Base-by-base conservation (phyloP, 2,888 invertebrate genomes). In the Heliconius erato region DNA sequence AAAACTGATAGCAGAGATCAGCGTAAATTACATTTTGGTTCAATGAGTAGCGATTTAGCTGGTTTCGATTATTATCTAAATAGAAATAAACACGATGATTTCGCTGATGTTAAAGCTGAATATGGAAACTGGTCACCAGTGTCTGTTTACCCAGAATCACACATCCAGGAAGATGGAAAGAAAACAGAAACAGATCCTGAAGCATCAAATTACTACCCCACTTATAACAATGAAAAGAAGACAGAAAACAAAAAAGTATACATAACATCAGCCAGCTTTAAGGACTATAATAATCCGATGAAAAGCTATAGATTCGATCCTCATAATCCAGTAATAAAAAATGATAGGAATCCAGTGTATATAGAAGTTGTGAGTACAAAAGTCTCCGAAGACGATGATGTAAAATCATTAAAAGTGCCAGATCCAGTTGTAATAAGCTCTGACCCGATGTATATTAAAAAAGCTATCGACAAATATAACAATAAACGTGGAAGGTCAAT, bases 401-500 rank as follows among this genome's bases (percentile, higher is more conserved):
- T 92, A 6, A 96, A 95, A 76, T 91, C 94, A 0, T 94, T 94
- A 72, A 94, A 95, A 85, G 96, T 98, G 3, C 98, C 98, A 2
- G 96, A 97, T 59, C 98, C 98, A 49, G 97, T 98, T 0, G 95
- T 97, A 28, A 95, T 98, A 7, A 96, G 96, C 79, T 98, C 98
- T 0, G 97, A 96, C n/a, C 95, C 97, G 44, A 96, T 97, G 89
- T 97, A 95, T 86, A 93, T 97, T 7, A 96, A 96, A 87, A 95
- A 93, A 87, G 92, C 93, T 16, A 93, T 96, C 69, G 96, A 96
- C 67, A 95, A 93, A 84, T 94, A 91, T 68, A 93, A 91, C 78
- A 96, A 96, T 84, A 97, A 98, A 86, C 97, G 97, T 79, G 97
- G 96, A 23, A 95, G 97, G 78, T 97, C 97, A 2, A 96, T 97